These are phyloP conservation scores for Serranus cabrilla DNA, from an alignment of 2,797 vertebrate genomes.

Conservation along the genomic window DNA sequence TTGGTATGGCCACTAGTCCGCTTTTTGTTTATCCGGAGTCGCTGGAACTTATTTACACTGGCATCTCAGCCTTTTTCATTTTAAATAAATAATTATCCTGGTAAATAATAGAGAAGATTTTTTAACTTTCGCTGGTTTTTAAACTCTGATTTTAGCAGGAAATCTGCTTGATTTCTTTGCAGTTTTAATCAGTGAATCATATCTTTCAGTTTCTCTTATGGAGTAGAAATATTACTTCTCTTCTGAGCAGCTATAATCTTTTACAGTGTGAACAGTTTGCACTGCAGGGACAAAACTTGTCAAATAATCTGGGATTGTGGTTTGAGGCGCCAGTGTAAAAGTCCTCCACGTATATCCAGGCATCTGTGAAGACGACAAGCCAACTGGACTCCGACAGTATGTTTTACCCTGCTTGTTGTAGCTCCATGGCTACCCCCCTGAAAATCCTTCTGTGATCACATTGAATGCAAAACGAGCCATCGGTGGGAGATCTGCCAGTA, in stretches of 20 bases:
- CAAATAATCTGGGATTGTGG: slow-evolving; percentile 1
- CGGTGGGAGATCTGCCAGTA: slow-evolving; percentile 55
- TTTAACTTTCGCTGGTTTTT: neutral
- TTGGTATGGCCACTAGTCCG: slow-evolving; percentile 47
- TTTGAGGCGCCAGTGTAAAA: slow-evolving; percentile 64
- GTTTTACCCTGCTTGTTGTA: slow-evolving; percentile 52
- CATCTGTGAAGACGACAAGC: slow-evolving; percentile 49
- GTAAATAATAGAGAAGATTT: neutral
- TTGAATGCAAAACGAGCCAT: slow-evolving; percentile 45
- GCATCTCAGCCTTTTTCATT: slow-evolving; percentile 37
- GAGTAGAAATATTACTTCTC: neutral
- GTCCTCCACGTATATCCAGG: slow-evolving; percentile 33
- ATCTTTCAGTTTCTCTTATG: neutral
- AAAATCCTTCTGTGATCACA: slow-evolving; percentile 29
- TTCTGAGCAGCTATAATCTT: neutral
- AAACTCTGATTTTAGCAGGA: neutral
- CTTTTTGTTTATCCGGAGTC: neutral
- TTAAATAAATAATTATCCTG: neutral
- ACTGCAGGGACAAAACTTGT: neutral
- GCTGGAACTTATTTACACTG: slow-evolving; percentile 42
- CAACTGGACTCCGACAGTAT: neutral
- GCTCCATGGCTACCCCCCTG: slow-evolving; percentile 21
- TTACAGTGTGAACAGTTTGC: neutral
- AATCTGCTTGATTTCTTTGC: neutral
- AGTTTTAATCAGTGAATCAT: neutral